Evolutionary conservation across 2,888 invertebrate genomes (phyloP).

Genomic region (Pseudococcus viburni): DNA sequence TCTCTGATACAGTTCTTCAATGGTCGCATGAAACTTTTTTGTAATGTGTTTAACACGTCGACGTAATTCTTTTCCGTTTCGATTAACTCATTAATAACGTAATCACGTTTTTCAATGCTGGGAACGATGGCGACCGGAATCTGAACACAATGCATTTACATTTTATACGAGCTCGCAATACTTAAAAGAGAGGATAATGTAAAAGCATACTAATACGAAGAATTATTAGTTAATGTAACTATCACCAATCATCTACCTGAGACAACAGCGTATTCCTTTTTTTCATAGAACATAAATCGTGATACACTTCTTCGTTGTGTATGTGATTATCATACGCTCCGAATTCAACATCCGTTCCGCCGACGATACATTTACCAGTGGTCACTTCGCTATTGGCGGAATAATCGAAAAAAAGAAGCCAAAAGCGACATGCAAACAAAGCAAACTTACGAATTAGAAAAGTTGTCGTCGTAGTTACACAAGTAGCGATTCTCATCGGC

Average conservation of each 20-base stretch:
- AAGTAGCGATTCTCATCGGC: slow-evolving; percentile 12
- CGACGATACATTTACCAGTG: slow-evolving; percentile 50
- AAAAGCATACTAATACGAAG: too few relatives aligned
- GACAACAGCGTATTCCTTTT: slow-evolving; percentile 68
- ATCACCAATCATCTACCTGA: slow-evolving; percentile 32
- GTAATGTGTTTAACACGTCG: slow-evolving; percentile 89
- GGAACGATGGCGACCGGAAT: slow-evolving; percentile 69
- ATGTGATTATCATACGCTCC: slow-evolving; percentile 80
- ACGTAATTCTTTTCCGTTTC: slow-evolving; percentile 98
- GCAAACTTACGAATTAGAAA: slow-evolving; percentile 52
- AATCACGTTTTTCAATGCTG: slow-evolving; percentile 87
- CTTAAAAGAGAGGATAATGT: too few relatives aligned
- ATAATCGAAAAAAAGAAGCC: slow-evolving; percentile 33
- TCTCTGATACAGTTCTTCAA: slow-evolving; percentile 80
- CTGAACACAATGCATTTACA: slow-evolving; percentile 67
- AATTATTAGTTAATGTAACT: too few relatives aligned
- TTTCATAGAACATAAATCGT: slow-evolving; percentile 87
- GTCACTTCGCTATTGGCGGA: slow-evolving; percentile 57
- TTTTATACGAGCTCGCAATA: not conserved
- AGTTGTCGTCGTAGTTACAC: slow-evolving; percentile 14
- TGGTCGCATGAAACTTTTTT: slow-evolving; percentile 84
- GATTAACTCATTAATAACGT: slow-evolving; percentile 91
- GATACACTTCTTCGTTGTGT: slow-evolving; percentile 93
- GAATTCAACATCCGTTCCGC: slow-evolving; percentile 73
- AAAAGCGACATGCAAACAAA: slow-evolving; percentile 46